Base-by-base conservation (phyloP, 1,140 invertebrate genomes). In the Ceratina japonica region DNA sequence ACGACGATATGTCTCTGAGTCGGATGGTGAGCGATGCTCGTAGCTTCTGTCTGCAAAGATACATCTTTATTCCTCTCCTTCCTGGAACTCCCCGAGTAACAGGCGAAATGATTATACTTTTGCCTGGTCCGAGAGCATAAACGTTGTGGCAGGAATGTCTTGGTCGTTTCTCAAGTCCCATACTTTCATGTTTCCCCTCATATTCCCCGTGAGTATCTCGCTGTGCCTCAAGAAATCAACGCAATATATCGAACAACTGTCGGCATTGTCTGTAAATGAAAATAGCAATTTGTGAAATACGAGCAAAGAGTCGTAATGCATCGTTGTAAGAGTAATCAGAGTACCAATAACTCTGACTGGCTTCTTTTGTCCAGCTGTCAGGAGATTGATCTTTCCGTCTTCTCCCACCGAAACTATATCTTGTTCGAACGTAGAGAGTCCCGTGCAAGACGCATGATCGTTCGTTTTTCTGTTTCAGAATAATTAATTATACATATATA, bases 131-230 rank as follows among this genome's bases (percentile, higher is more conserved):
- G 94, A 94, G 13, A 96, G 90, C 88, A 95, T 94, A 77, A 96
- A 96, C 16, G 94, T 94, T 52, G 93, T 93, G 3, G 93, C 90
- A 5, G 95, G 94, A 73, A 93, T 93, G 83, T 95, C 93, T 24
- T 91, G 88, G 79, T 93, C 85, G 61, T 93, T 93, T 81, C 97
- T 92, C 1, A 97, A 91, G 92, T 98, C 97, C 95, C 97, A 97
- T 44, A 97, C 94, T 90, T 97, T 97, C 93, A 98, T 95, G 76
- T 97, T 95, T 0, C 97, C 97, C 87, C 96, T 93, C 31, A 96
- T 93, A 92, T 98, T 98, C 58, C 97, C 96, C 3, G 96, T 97
- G 12, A 98, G 93, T 59, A 97, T 95, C 94, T 95, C 95, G 92
- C 94, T 97, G 89, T 95, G 95, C 92, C 94, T 95, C 18, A 97